Conservation (phyloP, 2,888 invertebrate species). For the Maniola hyperantus region DNA sequence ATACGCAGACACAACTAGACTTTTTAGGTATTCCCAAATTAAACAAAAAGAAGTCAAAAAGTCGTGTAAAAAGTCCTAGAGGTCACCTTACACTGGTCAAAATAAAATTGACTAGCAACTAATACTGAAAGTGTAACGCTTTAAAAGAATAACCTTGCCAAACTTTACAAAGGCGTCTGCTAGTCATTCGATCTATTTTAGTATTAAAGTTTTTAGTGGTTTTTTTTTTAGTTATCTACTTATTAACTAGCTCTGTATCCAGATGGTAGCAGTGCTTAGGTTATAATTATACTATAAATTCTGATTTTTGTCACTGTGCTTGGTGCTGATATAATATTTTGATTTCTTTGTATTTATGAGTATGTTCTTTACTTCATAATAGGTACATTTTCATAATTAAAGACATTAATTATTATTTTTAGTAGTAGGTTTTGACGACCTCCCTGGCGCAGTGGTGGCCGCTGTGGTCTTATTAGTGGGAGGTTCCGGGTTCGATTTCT, state of each 20-base stretch:
- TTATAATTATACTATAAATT: not conserved
- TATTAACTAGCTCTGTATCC: not conserved
- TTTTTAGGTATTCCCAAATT: conserved; percentile 7
- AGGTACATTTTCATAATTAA: no score
- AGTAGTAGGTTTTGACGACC: no score
- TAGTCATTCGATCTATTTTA: conserved; percentile 21
- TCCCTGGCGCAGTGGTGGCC: no score
- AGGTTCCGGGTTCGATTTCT: no score
- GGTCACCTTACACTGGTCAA: conserved; percentile 17
- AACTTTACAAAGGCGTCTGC: conserved; percentile 25
- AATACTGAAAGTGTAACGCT: conserved; percentile 24
- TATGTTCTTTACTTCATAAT: no score
- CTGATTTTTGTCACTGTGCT: no score
- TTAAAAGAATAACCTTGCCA: conserved; percentile 19
- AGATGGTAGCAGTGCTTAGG: not conserved
- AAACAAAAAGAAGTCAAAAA: conserved; percentile 10
- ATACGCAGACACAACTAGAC: conserved; percentile 20
- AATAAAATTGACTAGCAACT: conserved; percentile 23
- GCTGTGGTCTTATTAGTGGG: no score
- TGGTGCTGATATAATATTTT: no score
- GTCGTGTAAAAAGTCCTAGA: conserved; percentile 22
- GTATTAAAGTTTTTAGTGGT: conserved; percentile 13
- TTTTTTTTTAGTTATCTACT: not conserved
- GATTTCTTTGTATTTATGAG: no score
- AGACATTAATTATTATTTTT: no score